Evolutionary conservation across 2,888 invertebrate genomes (phyloP), one percentile per base, ranked within the genome.

Genomic region (Drosophila cyrtoloma): DNA sequence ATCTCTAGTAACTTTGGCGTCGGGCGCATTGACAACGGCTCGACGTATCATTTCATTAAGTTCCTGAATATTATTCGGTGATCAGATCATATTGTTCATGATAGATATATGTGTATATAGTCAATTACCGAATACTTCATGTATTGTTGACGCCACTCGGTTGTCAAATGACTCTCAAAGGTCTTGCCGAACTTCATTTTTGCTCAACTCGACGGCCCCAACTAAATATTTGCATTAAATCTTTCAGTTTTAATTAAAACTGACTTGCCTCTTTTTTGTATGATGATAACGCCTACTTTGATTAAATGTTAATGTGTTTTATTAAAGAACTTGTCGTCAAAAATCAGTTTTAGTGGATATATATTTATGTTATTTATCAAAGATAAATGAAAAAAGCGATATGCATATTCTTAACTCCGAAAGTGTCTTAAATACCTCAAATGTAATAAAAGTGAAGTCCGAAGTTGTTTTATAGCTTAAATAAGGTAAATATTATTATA

Each of bases 101-200:
- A 22, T 44, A 44, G 22, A 44, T 44, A 22, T 44, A 14, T 22
- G 22, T 22, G 44, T 22, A 10, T 14, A 14, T 22, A 4, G 9
- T 22, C 7, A 75, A 32, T 73, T 58, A 91, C 97, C 95, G 96
- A 96, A 93, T 97, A 97, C 88, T 96, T 96, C 82, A 97, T 97
- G 91, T 97, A 99, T 94, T 99, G 99, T 94, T 98, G 98, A 75
- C 99, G 96, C 99, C 99, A 99, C 95, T 99, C 99, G 5, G 99
- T 98, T 70, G 99, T 99, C 88, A 99, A 97, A 93, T 99, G 99
- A 56, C 98, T 98, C 70, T 97, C 96, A 73, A 99, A 94, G 94
- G 99, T 99, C 93, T 99, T 98, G 0, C 99, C 97, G 93, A 99
- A 99, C 95, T 99, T 99, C 99, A 99, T 99, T 12, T 33, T 71